phyloP scores from a whole-genome alignment of 2,113 vertebrate genomes.

The Gavialis gangeticus region DNA sequence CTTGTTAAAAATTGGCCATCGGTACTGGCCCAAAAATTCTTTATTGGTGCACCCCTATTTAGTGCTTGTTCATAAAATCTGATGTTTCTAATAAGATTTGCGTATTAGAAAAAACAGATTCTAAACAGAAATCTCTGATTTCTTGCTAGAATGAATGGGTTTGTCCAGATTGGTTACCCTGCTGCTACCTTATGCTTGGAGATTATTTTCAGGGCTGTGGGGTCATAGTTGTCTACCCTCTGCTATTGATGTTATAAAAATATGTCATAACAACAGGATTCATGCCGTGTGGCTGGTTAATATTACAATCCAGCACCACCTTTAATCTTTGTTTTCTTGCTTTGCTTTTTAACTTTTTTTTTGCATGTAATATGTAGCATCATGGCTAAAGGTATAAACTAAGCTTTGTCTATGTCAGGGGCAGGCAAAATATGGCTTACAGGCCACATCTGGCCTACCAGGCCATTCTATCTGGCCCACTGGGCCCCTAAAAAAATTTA shows the following conservation, averaged over 20 bases:
- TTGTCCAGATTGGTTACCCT: background rate
- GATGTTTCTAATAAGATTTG: background rate
- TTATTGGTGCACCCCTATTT: no score
- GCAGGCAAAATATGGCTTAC: no score
- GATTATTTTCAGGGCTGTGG: background rate
- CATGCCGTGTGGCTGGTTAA: background rate
- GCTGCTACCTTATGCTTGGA: background rate
- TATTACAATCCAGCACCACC: background rate
- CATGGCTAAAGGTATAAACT: background rate
- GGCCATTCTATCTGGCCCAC: no score
- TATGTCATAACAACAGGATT: background rate
- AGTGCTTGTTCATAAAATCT: no score
- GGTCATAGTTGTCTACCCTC: background rate
- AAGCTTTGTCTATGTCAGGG: background rate
- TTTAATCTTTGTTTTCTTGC: background rate
- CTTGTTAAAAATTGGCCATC: no score
- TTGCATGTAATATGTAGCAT: constrained; percentile 21
- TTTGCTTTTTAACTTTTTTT: constrained; percentile 4
- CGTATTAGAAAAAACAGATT: background rate
- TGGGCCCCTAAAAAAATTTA: no score
- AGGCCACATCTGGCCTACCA: no score
- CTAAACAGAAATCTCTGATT: background rate
- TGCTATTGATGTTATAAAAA: constrained; percentile 16
- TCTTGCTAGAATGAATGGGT: background rate
- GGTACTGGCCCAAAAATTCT: no score